Base-by-base conservation (phyloP, 2,797 vertebrate genomes). In the Agapornis canus region DNA sequence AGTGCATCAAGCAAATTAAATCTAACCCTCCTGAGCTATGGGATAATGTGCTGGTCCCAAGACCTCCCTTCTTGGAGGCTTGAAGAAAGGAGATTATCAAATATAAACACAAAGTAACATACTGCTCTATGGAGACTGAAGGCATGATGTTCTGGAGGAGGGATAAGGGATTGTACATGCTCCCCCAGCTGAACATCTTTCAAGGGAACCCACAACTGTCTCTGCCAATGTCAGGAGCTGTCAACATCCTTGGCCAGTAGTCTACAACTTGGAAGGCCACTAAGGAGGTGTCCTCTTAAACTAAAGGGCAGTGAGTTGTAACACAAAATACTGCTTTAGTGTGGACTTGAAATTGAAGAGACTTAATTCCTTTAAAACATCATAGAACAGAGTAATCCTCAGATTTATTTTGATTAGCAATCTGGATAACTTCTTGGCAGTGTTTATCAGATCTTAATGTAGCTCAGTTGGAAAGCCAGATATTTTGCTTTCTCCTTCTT, bases 351-450 rank as follows among this genome's bases (percentile, higher is more conserved):
- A 94, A 82, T 2, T 60, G 29, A 75, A 89, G 39, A 65, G 59
- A 82, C 66, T 90, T 92, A 35, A 57, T 84, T 95, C 51, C 56
- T 90, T 82, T 92, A 94, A 95, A 94, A 66, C 51, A 56, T 1
- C 60, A 75, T 70, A 89, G 86, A 95, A 66, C 80, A 89, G 66
- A 63, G 37, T 95, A 95, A 96, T 94, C 93, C 93, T 86, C 70
- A 86, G 90, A 96, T 95, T 95, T 96, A 96, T 96, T 95, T 95
- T 95, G 94, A 93, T 96, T 94, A 95, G 93, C 82, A 95, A 94
- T 95, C 92, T 96, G 94, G 90, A 96, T 95, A 89, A 78, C 88
- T 96, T 96, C 92, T 95, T 95, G 96, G 90, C 96, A 96, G 90
- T 96, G 90, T 96, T 96, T 92, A 93, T 95, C 93, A 96, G 86